Conservation (phyloP, 2,113 vertebrate species). For the Physeter macrocephalus region DNA sequence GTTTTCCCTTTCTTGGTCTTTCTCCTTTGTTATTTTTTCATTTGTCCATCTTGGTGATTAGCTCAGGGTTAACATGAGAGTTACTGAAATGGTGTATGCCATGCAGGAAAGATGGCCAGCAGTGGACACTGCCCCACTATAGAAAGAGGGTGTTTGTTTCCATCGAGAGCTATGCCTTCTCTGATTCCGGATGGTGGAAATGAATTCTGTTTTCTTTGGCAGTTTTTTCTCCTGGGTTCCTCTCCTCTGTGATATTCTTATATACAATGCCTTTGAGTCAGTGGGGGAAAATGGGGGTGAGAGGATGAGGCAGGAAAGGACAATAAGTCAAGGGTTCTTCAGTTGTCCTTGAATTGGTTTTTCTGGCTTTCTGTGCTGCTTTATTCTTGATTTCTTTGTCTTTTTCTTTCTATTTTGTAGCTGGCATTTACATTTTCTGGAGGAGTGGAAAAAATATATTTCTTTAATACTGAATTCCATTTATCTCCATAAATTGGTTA, state of each 20-base stretch:
- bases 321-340: conserved; percentile 26
- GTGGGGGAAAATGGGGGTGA: neutral
- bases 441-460: conserved; percentile 76
- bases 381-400: conserved; percentile 38
- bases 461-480: conserved; percentile 84
- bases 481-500: conserved; percentile 86
- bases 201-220: neutral
- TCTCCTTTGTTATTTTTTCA: conserved; percentile 72
- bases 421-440: conserved; percentile 78
- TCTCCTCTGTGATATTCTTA: neutral
- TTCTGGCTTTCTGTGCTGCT: neutral
- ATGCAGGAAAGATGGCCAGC: conserved; percentile 48
- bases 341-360: neutral
- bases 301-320: neutral
- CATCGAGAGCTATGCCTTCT: conserved; percentile 16
- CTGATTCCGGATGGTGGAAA: neutral
- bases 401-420: conserved; percentile 62
- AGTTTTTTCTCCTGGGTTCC: neutral
- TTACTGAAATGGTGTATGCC: conserved; percentile 62
- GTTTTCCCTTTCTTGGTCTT: conserved; percentile 76
- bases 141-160: conserved; percentile 64
- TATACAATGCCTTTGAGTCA: neutral
- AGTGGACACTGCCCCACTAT: conserved; percentile 43
- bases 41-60: conserved; percentile 71
- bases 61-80: conserved; percentile 64